A percentile compares a stretch with the other conserved stretches of the same genome.
Evolutionary conservation across 2,797 vertebrate genomes (phyloP).

Genomic region (Acanthurus tractus): DNA sequence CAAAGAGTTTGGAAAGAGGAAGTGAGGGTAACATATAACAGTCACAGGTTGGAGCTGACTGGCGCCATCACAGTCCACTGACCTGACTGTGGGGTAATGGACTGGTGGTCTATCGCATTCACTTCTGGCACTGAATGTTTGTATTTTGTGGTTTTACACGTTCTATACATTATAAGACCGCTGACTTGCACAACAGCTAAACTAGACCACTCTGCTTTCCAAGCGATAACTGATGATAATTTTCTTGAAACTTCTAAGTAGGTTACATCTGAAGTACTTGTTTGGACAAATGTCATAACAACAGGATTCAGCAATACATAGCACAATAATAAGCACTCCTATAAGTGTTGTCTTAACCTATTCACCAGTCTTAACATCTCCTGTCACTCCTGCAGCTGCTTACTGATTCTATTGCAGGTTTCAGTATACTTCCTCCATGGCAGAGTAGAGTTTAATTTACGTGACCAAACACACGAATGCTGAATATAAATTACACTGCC

Average conservation of each 20-base stretch:
- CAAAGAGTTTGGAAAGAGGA: conserved; percentile 1
- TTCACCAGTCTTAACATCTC: not conserved
- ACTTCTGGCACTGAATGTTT: not conserved
- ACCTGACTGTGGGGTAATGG: too few relatives aligned
- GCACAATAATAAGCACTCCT: too few relatives aligned
- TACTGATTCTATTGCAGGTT: conserved; percentile 7
- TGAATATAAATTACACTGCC: too few relatives aligned
- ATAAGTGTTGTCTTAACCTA: not conserved
- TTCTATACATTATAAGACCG: not conserved
- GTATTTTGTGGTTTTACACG: not conserved
- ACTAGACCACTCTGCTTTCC: not conserved
- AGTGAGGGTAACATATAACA: not conserved
- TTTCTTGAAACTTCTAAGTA: not conserved
- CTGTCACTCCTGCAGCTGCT: conserved; percentile 12
- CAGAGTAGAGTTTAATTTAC: not conserved
- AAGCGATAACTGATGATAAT: not conserved
- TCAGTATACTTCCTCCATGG: not conserved
- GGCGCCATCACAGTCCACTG: not conserved
- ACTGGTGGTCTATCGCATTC: not conserved
- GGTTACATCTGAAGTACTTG: not conserved
- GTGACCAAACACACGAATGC: not conserved
- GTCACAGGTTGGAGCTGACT: not conserved
- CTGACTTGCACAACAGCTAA: not conserved
- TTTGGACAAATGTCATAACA: not conserved
- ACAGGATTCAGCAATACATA: not conserved